Base-by-base conservation (phyloP, 2,888 invertebrate species). In the Gymnocheta viridis region DNA sequence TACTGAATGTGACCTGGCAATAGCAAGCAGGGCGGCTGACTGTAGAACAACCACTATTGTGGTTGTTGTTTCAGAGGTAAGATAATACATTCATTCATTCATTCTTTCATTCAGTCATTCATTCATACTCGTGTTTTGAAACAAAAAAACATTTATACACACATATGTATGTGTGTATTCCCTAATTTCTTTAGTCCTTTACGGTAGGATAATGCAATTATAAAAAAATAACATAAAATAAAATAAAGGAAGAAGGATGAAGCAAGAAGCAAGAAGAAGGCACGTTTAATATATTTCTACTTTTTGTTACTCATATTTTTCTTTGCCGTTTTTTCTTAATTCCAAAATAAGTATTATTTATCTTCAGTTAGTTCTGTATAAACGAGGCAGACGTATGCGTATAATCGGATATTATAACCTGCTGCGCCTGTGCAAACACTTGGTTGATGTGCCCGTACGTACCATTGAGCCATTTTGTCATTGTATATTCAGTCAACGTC, bases 371-470 rank as follows among this genome's bases (percentile, higher is more conserved):
- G 56, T 66, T 51, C 24, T 24, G 32, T 44, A 35, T 17, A 72
- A 58, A 73, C 27, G 58, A 81, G 56, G 67, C 77, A 67, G 60
- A 77, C 81, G 84, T 84, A 81, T 73, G 84, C 81, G 77, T 81
- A 81, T 84, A 84, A 84, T 81, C 77, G 77, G 77, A 84, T 77
- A 81, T 81, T 81, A 84, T 81, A 84, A 84, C 84, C 84, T 84
- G 84, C 84, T 84, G 84, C 67, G 84, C 41, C 62, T 84, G 84
- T 73, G 73, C 84, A 84, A 84, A 81, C 81, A 84, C 81, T 84
- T 77, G 72, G 84, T 72, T 66, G 72, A 54, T 72, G 69, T 70
- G 69, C 58, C 72, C 72, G 58, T 70, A 76, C 77, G 62, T 74
- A 76, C 70, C 32, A 82, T 58, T 69, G 77, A 54, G 51, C 47